These are phyloP conservation scores for Triplophysa tibetana DNA, from an alignment of 2,113 vertebrate genomes.

Conservation along the genomic window DNA sequence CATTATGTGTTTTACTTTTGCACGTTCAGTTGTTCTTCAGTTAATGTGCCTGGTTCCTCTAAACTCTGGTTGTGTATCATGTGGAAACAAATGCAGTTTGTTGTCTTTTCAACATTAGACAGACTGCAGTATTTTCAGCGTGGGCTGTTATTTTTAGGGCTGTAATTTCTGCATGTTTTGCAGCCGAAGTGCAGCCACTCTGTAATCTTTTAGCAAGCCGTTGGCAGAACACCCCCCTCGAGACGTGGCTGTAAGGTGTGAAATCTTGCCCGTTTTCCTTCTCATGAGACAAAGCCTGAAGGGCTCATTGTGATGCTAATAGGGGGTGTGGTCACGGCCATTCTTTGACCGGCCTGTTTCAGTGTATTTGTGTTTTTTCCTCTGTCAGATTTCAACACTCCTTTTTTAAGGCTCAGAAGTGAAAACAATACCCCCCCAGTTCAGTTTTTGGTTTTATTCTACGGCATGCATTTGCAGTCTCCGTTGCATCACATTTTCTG, in stretches of 20 bases:
- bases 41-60: no score
- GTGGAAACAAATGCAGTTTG: background rate
- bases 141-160: conserved; percentile 25
- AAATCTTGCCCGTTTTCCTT: conserved; percentile 50
- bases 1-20: no score
- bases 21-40: no score
- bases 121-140: conserved; percentile 14
- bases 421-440: no score
- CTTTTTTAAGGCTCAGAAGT: conserved; percentile 7
- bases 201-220: conserved; percentile 7
- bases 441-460: background rate
- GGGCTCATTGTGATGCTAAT: conserved; percentile 65
- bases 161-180: conserved; percentile 14
- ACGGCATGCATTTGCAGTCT: background rate
- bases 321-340: conserved; percentile 23
- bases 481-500: conserved; percentile 13
- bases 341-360: conserved; percentile 29
- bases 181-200: conserved; percentile 4
- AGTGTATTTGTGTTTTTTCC: conserved; percentile 26
- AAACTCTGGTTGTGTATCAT: no score
- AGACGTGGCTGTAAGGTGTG: conserved; percentile 44
- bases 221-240: conserved; percentile 28
- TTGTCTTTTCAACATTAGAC: background rate
- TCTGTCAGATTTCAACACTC: background rate
- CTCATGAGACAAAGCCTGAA: conserved; percentile 54